Percentiles rank a stretch among this genome's conserved stretches.
Evolutionary conservation across 2,113 vertebrate species (phyloP).

Genomic region (Seriola rivoliana): DNA sequence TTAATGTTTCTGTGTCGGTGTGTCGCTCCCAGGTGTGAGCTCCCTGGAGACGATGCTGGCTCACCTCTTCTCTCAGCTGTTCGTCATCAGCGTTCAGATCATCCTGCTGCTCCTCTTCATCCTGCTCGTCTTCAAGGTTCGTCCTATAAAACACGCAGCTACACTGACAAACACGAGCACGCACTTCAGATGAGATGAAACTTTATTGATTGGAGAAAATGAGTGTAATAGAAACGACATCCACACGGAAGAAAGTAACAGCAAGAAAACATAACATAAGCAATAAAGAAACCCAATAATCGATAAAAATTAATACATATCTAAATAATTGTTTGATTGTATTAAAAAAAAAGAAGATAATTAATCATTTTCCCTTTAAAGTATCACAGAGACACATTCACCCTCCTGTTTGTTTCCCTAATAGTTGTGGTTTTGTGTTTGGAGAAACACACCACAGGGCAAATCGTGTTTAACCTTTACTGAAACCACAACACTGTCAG

Average conservation of each 20-base stretch:
- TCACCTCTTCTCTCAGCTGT: constrained; percentile 86
- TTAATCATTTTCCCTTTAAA: not conserved
- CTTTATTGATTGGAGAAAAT: constrained; percentile 34
- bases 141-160: not conserved
- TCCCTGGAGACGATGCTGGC: constrained; percentile 87
- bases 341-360: not conserved
- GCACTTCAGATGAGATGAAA: not conserved
- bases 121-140: constrained; percentile 85
- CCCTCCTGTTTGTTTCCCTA: not conserved
- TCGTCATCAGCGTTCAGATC: constrained; percentile 87
- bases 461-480: not conserved
- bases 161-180: constrained; percentile 2
- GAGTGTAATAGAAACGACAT: not conserved
- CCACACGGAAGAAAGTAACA: not conserved
- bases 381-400: not conserved
- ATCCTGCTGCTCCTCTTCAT: constrained; percentile 84
- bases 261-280: not conserved
- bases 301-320: not conserved
- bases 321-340: not conserved
- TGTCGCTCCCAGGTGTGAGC: constrained; percentile 79
- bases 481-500: not conserved
- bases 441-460: not conserved
- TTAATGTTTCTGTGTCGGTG: not conserved
- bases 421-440: not conserved
- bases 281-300: not conserved